phyloP scores from a whole-genome alignment of 2,113 vertebrate species.

The Takifugu bimaculatus region DNA sequence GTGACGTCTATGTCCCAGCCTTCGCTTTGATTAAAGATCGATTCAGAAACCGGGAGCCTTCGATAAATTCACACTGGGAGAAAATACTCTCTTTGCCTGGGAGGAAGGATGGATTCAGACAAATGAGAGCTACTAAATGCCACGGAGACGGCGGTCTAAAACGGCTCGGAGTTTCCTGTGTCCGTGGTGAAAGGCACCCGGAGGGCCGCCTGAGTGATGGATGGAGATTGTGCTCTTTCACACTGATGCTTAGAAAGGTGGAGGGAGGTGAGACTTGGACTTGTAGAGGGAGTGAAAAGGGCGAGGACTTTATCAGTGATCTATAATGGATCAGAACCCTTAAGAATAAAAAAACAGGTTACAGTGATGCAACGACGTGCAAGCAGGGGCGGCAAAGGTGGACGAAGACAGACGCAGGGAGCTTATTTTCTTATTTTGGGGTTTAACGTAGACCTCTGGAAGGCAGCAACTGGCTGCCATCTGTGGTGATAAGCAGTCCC shows the following conservation, averaged over 20 bases:
- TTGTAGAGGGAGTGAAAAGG: conserved; percentile 11
- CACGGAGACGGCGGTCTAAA: neutral
- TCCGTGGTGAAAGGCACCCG: conserved; percentile 27
- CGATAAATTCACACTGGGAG: conserved; percentile 27
- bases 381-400: neutral
- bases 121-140: conserved; percentile 25
- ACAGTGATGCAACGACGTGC: neutral
- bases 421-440: no score
- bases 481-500: no score
- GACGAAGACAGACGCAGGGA: no score
- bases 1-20: conserved; percentile 54
- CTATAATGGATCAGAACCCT: conserved; percentile 49
- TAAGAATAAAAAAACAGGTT: neutral
- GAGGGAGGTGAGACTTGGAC: conserved; percentile 35
- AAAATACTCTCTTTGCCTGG: conserved; percentile 18
- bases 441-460: no score
- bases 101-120: conserved; percentile 22
- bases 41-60: conserved; percentile 15
- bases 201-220: conserved; percentile 34
- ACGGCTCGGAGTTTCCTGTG: conserved; percentile 9
- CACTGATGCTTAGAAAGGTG: conserved; percentile 9
- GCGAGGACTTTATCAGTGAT: conserved; percentile 35
- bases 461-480: no score
- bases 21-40: conserved; percentile 60
- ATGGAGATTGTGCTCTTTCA: conserved; percentile 45